Evolutionary conservation across 2,888 invertebrate species (phyloP).

Genomic region (Pantelozetes paolii): DNA sequence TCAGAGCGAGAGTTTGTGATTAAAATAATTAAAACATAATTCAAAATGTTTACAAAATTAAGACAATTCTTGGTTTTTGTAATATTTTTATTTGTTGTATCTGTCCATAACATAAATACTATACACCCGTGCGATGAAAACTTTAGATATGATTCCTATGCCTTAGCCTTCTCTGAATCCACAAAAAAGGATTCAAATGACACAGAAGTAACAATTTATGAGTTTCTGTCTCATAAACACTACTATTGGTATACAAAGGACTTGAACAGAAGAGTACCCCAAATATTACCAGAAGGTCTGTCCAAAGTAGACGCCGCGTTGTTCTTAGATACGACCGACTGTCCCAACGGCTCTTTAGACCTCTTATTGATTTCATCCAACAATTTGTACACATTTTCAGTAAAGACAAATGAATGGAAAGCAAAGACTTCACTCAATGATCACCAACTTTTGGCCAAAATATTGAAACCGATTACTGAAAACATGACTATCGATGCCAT

Average conservation of each 20-base stretch:
- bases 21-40: too few species aligned
- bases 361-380: neutral
- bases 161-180: neutral
- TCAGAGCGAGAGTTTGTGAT: too few species aligned
- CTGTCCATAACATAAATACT: too few species aligned
- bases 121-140: neutral
- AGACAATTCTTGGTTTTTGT: too few species aligned
- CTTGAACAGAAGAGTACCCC: neutral
- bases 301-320: conserved; percentile 4
- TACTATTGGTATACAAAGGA: neutral
- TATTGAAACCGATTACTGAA: conserved; percentile 2
- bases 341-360: neutral
- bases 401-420: neutral
- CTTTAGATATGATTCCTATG: neutral
- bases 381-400: neutral
- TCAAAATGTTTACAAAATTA: too few species aligned
- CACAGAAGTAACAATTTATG: too few species aligned
- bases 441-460: neutral
- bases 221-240: neutral
- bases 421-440: neutral
- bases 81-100: too few species aligned
- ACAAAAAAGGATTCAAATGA: neutral
- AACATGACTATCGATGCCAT: neutral
- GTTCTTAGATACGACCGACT: neutral
- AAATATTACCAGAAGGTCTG: neutral